phyloP scores from a whole-genome alignment of 2,113 vertebrate genomes.

The Epinephelus moara region DNA sequence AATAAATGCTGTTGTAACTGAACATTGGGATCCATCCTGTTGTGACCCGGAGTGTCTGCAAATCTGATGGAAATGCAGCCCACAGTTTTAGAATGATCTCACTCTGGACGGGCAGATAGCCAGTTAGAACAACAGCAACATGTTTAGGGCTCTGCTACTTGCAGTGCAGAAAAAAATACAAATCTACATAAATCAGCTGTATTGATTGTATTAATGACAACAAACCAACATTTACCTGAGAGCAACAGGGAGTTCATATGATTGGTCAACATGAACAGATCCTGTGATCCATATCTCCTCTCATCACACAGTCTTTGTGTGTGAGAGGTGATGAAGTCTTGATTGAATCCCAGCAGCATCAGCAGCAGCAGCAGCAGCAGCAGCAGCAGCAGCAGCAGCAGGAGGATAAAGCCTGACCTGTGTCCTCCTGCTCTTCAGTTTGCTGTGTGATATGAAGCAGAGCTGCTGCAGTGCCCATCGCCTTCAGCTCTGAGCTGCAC shows the following conservation, averaged over 20 bases:
- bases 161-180: not conserved
- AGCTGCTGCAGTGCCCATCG: constrained; percentile 18
- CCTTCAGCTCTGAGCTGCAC: constrained; percentile 36
- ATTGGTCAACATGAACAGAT: not conserved
- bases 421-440: constrained; percentile 6
- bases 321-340: not conserved
- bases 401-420: constrained; percentile 13
- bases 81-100: not conserved
- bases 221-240: not conserved
- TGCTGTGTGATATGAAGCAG: not conserved
- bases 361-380: not conserved
- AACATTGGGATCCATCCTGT: not conserved
- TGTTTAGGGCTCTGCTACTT: not conserved
- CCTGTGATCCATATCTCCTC: too few species aligned
- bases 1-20: not conserved
- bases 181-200: not conserved
- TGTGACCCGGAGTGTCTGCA: not conserved
- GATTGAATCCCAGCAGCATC: not conserved
- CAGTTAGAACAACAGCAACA: not conserved
- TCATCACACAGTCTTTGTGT: not conserved
- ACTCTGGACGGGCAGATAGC: not conserved
- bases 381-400: not conserved
- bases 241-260: not conserved
- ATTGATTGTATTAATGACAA: not conserved
- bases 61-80: not conserved